Evolutionary conservation across 2,888 invertebrate species (phyloP), one percentile per base, ranked within the genome.

Genomic region (Lymantria dispar): DNA sequence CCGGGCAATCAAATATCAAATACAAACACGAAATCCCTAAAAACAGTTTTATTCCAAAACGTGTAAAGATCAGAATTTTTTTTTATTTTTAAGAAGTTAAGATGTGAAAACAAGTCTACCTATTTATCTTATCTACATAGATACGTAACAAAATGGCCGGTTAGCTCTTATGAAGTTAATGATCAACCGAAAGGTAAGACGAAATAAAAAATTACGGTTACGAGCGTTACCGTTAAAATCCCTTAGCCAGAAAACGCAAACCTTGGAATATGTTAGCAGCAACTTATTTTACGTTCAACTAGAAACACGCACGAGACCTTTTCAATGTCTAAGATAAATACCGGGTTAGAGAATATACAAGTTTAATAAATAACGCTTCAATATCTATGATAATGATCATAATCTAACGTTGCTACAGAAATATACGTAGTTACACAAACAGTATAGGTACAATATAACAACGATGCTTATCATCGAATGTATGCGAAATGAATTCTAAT

Each of bases 401-500:
- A 58, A 60, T 54, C 50, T 61, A 58, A 62, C 56, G 45, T 53
- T 45, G 58, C 52, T 67, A 58, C 66, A 63, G 60, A 64, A 62
- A 62, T 68, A 62, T 50, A 55, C 59, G 58, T 60, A 67, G 62
- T 70, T 64, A 68, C 65, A 63, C 68, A 68, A 74, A 73, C 72
- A 65, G 60, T 66, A 58, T 67, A 64, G 54, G 57, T 64, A 65
- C 59, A 61, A 62, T 64, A 64, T 64, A 63, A 56, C 60, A 57
- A 61, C 66, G 75, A 70, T 70, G 72, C 22, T 22, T 22, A 72
- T 72, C 70, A 71, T 68, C 68, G 65, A 54, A 62, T 62, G 68
- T 72, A 65, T 71, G 74, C 61, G 74, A 68, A 73, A 72, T 75
- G 75, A 78, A 77, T 79, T 76, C 69, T 77, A 74, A 78, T 77